A percentile compares a stretch with the other conserved stretches of the same genome.
These are phyloP conservation scores for Apteryx owenii DNA, from an alignment of 2,113 vertebrate species.

Conservation along the genomic window DNA sequence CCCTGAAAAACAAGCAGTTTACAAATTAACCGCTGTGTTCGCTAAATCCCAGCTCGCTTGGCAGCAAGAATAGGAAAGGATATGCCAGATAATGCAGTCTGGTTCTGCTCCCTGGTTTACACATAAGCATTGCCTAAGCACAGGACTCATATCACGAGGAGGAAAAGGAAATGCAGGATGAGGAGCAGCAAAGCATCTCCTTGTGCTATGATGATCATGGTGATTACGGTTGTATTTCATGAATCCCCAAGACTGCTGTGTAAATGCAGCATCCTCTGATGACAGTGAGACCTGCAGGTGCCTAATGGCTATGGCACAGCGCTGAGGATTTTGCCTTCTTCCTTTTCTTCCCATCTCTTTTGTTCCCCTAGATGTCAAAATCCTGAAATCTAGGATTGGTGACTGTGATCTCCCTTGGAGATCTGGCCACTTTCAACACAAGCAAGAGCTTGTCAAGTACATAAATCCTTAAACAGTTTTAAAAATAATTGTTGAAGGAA, in stretches of 20 bases:
- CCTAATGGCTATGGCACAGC: not conserved
- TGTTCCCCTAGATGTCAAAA: conserved; percentile 37
- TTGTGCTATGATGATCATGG: not conserved
- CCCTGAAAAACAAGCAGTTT: not conserved
- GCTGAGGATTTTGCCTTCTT: not conserved
- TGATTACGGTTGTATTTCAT: not conserved
- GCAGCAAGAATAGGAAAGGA: not conserved
- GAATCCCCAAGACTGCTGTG: not conserved
- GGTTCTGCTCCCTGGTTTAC: not conserved
- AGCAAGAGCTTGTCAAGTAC: not conserved
- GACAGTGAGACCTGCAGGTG: not conserved
- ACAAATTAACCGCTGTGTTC: not conserved
- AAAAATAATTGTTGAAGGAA: conserved; percentile 9
- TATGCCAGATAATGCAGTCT: not conserved
- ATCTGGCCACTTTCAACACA: not conserved
- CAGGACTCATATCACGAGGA: not conserved
- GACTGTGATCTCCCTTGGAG: not conserved
- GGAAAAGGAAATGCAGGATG: not conserved
- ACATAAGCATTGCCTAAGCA: not conserved
- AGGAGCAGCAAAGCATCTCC: not conserved
- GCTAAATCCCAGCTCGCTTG: not conserved
- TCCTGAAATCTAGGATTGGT: not conserved
- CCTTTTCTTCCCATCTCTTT: conserved; percentile 29
- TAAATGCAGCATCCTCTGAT: not conserved
- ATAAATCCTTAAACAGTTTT: conserved; percentile 29